Evolutionary conservation across 2,113 vertebrate species (phyloP).

Genomic region (Protobothrops flavoviridis): DNA sequence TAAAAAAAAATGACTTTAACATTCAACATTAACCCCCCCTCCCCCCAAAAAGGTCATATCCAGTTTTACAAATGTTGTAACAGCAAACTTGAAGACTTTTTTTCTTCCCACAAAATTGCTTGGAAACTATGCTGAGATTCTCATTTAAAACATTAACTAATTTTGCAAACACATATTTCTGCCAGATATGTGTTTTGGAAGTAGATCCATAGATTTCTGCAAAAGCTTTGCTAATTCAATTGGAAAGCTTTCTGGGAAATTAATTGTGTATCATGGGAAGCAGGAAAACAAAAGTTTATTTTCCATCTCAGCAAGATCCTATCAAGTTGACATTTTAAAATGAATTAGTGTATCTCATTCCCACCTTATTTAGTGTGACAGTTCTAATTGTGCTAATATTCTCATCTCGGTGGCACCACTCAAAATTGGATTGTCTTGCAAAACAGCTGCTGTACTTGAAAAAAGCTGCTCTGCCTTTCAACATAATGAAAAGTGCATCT

Average conservation of each 20-base stretch:
- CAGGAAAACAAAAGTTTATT: slow-evolving; percentile 13
- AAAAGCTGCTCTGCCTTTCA: not conserved
- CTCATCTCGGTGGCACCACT: not conserved
- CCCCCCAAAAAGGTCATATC: not conserved
- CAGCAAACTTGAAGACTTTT: not conserved
- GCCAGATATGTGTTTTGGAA: not conserved
- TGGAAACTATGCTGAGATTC: not conserved
- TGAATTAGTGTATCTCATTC: slow-evolving; percentile 13
- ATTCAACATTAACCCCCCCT: not conserved
- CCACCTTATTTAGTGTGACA: slow-evolving; percentile 40
- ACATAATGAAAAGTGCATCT: not conserved
- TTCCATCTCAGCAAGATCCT: not conserved
- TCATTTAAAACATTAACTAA: not conserved
- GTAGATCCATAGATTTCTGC: not conserved
- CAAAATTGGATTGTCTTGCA: slow-evolving; percentile 35
- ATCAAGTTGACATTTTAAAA: slow-evolving; percentile 22
- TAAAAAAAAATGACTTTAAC: not conserved
- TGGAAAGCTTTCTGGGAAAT: not conserved
- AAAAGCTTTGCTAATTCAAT: not conserved
- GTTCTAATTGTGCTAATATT: slow-evolving; percentile 35
- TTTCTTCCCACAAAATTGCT: not conserved
- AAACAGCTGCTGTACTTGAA: slow-evolving; percentile 19
- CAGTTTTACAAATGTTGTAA: slow-evolving; percentile 7
- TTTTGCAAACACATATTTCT: slow-evolving; percentile 9
- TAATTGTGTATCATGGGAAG: slow-evolving; percentile 14